phyloP scores from a whole-genome alignment of 2,888 invertebrate genomes.

The Capitulum mitella region DNA sequence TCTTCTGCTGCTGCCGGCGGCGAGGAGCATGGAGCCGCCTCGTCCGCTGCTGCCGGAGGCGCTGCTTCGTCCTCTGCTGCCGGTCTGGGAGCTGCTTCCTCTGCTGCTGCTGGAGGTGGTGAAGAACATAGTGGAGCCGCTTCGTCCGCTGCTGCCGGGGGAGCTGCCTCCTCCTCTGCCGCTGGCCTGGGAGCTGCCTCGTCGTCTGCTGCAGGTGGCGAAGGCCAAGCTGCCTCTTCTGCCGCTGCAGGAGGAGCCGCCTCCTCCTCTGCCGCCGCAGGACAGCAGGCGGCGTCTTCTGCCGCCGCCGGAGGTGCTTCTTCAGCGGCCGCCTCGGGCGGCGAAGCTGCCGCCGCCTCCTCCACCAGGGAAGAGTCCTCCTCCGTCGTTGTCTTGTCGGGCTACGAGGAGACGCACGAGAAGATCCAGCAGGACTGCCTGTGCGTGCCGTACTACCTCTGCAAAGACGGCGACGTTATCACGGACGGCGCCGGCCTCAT shows the following conservation, averaged over 20 bases:
- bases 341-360: neutral
- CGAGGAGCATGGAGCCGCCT: neutral
- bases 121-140: too few species aligned
- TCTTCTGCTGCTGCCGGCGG: neutral
- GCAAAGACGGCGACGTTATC: constrained; percentile 57
- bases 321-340: neutral
- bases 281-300: too few species aligned
- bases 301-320: too few species aligned
- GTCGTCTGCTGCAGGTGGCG: neutral
- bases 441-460: constrained; percentile 71
- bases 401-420: neutral
- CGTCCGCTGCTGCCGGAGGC: neutral
- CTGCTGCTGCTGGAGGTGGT: neutral
- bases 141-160: neutral
- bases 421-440: constrained; percentile 47
- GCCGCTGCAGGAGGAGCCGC: too few species aligned
- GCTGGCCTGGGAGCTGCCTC: neutral
- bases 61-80: neutral
- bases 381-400: neutral
- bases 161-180: neutral
- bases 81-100: neutral
- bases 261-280: too few species aligned
- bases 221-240: neutral
- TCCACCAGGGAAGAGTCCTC: neutral
- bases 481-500: constrained; percentile 64